phyloP scores from a whole-genome alignment of 2,113 vertebrate genomes.

The Erinaceus europaeus region DNA sequence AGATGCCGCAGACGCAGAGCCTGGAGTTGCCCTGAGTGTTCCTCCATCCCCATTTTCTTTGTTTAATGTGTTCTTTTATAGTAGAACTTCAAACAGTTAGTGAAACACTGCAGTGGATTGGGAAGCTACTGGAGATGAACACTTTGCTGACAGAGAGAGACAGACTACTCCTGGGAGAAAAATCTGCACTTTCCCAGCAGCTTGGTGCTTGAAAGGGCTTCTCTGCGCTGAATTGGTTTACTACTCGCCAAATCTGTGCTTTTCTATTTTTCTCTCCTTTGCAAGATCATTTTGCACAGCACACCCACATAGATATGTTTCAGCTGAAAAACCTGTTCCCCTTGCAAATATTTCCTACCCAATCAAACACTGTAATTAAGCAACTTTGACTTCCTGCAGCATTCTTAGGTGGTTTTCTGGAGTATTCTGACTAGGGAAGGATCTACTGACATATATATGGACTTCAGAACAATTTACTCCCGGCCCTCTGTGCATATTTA shows the following conservation, averaged over 20 bases:
- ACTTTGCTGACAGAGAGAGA: rapidly evolving
- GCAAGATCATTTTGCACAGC: conserved; percentile 3
- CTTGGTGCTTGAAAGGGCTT: background rate
- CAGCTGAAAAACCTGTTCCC: background rate
- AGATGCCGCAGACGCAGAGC: background rate
- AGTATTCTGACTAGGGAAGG: background rate
- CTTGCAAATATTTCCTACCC: background rate
- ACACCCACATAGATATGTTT: conserved; percentile 23
- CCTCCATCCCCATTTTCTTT: background rate
- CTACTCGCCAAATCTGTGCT: conserved; percentile 40
- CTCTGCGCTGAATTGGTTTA: conserved; percentile 27
- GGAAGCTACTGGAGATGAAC: background rate
- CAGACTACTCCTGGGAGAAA: background rate
- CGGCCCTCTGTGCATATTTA: background rate
- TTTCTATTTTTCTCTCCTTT: background rate
- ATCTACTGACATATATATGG: background rate
- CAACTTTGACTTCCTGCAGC: background rate
- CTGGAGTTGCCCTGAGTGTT: background rate
- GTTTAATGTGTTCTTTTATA: background rate
- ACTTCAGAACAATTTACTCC: background rate
- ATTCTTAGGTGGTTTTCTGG: background rate
- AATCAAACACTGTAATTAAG: background rate
- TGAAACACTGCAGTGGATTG: background rate
- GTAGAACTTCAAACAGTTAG: background rate
- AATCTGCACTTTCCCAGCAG: background rate